Percentiles rank a stretch among this genome's conserved stretches.
These are phyloP conservation scores for Mionectes macconnelli DNA, from an alignment of 2,113 vertebrate genomes.

Conservation along the genomic window DNA sequence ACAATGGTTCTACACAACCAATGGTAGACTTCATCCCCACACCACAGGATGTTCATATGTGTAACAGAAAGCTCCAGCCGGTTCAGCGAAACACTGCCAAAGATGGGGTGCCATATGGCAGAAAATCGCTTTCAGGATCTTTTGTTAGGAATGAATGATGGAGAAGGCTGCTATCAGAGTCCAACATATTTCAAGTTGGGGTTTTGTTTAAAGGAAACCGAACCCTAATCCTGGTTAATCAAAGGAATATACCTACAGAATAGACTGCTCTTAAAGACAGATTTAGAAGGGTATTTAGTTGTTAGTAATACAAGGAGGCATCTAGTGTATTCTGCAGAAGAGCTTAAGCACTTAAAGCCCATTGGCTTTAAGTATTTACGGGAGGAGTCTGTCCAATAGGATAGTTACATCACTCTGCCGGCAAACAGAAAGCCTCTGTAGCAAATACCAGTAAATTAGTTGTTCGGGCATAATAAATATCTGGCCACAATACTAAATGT, in stretches of 20 bases:
- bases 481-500: background rate
- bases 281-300: background rate
- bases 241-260: background rate
- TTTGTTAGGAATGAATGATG: background rate
- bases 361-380: background rate
- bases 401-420: background rate
- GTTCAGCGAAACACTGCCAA: background rate
- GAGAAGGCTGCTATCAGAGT: background rate
- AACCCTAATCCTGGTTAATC: background rate
- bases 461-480: background rate
- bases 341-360: background rate
- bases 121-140: background rate
- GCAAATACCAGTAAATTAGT: background rate
- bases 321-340: background rate
- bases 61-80: background rate
- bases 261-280: background rate
- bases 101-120: accelerated
- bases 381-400: background rate
- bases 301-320: background rate
- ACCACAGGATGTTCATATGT: background rate
- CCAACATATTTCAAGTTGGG: background rate
- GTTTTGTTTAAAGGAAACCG: background rate
- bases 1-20: background rate
- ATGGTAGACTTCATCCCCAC: background rate
- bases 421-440: background rate